Evolutionary conservation across 2,113 vertebrate species (phyloP).

Genomic region (Sinocyclocheilus anshuiensis): DNA sequence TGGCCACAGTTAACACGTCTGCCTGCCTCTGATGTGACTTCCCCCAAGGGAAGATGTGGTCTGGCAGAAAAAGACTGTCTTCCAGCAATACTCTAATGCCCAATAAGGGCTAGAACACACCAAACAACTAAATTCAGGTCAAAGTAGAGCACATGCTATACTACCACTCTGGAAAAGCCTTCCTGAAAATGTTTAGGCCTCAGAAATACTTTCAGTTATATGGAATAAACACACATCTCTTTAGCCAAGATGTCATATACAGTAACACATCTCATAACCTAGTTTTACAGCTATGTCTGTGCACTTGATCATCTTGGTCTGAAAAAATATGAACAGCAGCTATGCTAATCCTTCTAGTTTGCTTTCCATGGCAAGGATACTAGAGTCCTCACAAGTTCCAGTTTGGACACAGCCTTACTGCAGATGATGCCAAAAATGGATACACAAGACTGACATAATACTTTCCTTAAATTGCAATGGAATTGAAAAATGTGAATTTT

Average conservation of each 20-base stretch:
- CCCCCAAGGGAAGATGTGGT: conserved; percentile 47
- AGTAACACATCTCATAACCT: background rate
- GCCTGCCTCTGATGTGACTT: conserved; percentile 53
- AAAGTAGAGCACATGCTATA: background rate
- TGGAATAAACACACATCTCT: background rate
- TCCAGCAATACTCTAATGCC: conserved; percentile 31
- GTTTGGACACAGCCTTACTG: background rate
- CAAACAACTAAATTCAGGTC: conserved; percentile 34
- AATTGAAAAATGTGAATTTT: background rate
- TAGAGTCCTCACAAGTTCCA: background rate
- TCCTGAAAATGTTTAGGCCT: background rate
- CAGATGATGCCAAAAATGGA: background rate
- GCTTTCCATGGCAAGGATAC: background rate
- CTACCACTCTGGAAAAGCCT: background rate
- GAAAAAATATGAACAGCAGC: background rate
- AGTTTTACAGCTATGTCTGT: background rate
- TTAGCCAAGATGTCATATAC: background rate
- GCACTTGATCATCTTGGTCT: background rate
- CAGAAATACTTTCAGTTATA: background rate
- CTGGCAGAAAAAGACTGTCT: conserved; percentile 32
- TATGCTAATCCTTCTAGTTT: background rate
- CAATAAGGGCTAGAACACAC: conserved; percentile 42
- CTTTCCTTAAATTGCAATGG: background rate
- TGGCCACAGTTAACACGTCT: conserved; percentile 63
- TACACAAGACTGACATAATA: background rate